Evolutionary conservation across 2,888 invertebrate genomes (phyloP).

Genomic region (Thecophora atra): DNA sequence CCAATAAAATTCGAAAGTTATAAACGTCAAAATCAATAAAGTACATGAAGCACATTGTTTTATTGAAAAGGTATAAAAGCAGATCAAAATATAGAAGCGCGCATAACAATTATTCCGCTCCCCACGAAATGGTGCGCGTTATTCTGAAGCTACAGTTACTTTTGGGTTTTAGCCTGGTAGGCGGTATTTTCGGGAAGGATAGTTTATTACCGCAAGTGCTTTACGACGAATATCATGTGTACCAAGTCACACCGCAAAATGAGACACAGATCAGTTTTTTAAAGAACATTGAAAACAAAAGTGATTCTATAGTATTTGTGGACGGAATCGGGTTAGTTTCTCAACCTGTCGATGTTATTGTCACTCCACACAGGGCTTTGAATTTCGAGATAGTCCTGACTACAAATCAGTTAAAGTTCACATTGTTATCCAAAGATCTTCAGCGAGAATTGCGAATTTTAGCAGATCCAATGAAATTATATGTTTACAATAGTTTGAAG

Average conservation of each 20-base stretch:
- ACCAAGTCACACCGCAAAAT: constrained; percentile 68
- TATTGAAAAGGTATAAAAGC: too few relatives aligned
- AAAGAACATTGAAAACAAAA: constrained; percentile 64
- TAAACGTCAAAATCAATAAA: too few relatives aligned
- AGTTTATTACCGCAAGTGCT: neutral
- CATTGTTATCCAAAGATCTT: constrained; percentile 49
- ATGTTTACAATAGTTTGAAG: constrained; percentile 34
- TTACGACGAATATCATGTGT: constrained; percentile 72
- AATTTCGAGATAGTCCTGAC: constrained; percentile 55
- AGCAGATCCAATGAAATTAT: neutral
- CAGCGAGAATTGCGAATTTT: neutral
- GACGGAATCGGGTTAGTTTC: constrained; percentile 65
- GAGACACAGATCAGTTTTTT: constrained; percentile 68
- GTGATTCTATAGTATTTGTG: constrained; percentile 67
- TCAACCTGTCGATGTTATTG: constrained; percentile 67
- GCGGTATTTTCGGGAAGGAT: constrained; percentile 25
- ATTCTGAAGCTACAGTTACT: neutral
- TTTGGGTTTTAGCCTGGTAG: constrained; percentile 17
- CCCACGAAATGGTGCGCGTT: neutral
- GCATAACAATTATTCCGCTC: neutral
- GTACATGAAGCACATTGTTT: too few relatives aligned
- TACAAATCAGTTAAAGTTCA: constrained; percentile 63
- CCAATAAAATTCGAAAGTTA: too few relatives aligned
- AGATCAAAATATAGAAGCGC: neutral
- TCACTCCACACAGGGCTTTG: constrained; percentile 59